Evolutionary conservation across 1,140 invertebrate genomes (phyloP), one percentile per base, ranked within the genome.

Genomic region (Amyelois transitella): DNA sequence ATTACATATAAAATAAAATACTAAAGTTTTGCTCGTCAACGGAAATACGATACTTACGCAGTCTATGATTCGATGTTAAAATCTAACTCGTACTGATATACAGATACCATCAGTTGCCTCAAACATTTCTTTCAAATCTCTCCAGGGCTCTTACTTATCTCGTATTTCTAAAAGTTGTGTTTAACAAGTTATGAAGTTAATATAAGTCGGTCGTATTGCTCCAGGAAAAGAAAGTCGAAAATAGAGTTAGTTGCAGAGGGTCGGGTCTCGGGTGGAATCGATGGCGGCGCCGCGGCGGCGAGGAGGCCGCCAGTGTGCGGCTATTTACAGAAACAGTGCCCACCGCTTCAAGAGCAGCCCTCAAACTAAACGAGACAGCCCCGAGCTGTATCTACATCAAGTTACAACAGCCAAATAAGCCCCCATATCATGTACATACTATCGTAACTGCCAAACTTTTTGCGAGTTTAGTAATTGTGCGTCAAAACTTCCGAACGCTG

Each of bases 111-210:
- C 50, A 19, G 45, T 18, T 19, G 43, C 53, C 54, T 50, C 28
- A 51, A 54, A 58, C 51, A 56, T 58, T 62, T 61, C 54, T 62
- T 64, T 61, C 52, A 58, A 73, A 70, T 66, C 62, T 66, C 60
- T 68, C 54, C 52, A 60, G 55, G 57, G 64, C 56, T 66, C 58
- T 62, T 64, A 66, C 61, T 62, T 72, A 64, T 74, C 67, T 75
- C 68, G 72, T 75, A 76, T 80, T 77, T 80, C 73, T 79, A 59
- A 76, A 79, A 77, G 69, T 75, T 77, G 62, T 78, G 67, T 81
- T 76, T 79, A 75, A 81, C 75, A 70, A 81, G 69, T 81, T 77
- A 65, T 73, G 66, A 76, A 77, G 69, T 76, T 80, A 76, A 78
- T 79, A 81, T 73, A 78, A 81, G 67, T 75, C 78, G 62, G 60